These are phyloP conservation scores for Pemphigus obesinymphae DNA, from an alignment of 1,140 invertebrate genomes.

Conservation along the genomic window DNA sequence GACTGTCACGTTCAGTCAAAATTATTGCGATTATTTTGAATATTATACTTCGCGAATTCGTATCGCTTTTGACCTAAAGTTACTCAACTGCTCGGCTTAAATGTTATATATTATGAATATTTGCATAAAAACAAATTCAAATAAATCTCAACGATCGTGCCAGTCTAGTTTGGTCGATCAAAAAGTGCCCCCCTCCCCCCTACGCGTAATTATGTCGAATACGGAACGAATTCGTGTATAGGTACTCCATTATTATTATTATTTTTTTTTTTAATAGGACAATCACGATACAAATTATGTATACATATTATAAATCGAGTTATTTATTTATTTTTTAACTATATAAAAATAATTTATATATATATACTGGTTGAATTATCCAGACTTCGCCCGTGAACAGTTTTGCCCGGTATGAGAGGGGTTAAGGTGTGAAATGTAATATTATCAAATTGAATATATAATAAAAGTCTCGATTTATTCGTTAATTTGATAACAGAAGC, in stretches of 20 bases:
- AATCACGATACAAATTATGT: not conserved
- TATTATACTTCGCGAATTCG: not conserved
- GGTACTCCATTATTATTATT: not conserved
- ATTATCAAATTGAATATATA: too few relatives aligned
- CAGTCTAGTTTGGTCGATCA: not conserved
- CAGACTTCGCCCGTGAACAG: too few relatives aligned
- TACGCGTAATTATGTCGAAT: not conserved
- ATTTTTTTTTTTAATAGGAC: not conserved
- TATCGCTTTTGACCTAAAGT: not conserved
- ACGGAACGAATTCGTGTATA: not conserved
- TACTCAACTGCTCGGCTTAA: not conserved
- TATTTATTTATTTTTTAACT: not conserved
- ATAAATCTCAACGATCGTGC: not conserved
- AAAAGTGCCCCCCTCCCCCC: too few relatives aligned
- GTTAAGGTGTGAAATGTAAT: too few relatives aligned
- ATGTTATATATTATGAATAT: too few relatives aligned
- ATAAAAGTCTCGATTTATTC: too few relatives aligned
- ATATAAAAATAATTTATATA: too few relatives aligned
- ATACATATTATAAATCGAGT: not conserved
- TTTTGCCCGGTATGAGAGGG: too few relatives aligned
- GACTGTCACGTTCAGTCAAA: not conserved
- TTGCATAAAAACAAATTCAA: not conserved
- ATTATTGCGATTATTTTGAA: not conserved
- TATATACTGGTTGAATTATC: too few relatives aligned
- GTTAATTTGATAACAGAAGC: too few relatives aligned